Evolutionary conservation across 37 sponge, comb jelly and placozoan species (phyloP), one percentile per base, ranked within the genome.

Genomic region (Beroe forskalii): DNA sequence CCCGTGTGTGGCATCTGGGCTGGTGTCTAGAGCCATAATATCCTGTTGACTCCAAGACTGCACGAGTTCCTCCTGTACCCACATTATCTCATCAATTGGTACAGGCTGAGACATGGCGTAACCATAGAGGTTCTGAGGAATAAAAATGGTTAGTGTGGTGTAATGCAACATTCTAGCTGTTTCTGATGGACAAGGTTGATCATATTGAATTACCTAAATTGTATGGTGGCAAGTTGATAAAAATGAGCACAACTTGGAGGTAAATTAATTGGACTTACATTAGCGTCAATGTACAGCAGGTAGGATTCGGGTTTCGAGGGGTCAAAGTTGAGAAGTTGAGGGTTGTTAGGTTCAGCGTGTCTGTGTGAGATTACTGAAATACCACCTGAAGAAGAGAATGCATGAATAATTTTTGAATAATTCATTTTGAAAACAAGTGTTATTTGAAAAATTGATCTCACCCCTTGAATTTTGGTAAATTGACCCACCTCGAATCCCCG

Each of bases 331-430:
- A n/a, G 39, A n/a, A 80, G 1, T 32, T 35, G 72, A 6, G 86
- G 86, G 86, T 80, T 80, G 86, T 80, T 80, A 3, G 86, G 38
- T 2, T 33, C 86, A 43, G 86, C 86, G 41, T 80, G 86, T 2
- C 86, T 44, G 31, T 80, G 86, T 12, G 86, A 80, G n/a, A 80
- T 80, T 1, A 80, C 86, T 12, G 55, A 42, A n/a, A 80, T 80
- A 4, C 86, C 86, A 48, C 72, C 72, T 69, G 72, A n/a, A n/a
- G n/a, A n/a, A n/a, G n/a, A n/a, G n/a, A n/a, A n/a, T n/a, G n/a
- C n/a, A n/a, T n/a, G n/a, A n/a, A n/a, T n/a, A n/a, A n/a, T n/a
- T n/a, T n/a, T n/a, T n/a, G n/a, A n/a, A n/a, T n/a, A n/a, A n/a
- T n/a, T n/a, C n/a, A n/a, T n/a, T n/a, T n/a, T n/a, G n/a, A n/a